Evolutionary conservation across 2,888 invertebrate species (phyloP).

Genomic region (Chymomyza amoena): DNA sequence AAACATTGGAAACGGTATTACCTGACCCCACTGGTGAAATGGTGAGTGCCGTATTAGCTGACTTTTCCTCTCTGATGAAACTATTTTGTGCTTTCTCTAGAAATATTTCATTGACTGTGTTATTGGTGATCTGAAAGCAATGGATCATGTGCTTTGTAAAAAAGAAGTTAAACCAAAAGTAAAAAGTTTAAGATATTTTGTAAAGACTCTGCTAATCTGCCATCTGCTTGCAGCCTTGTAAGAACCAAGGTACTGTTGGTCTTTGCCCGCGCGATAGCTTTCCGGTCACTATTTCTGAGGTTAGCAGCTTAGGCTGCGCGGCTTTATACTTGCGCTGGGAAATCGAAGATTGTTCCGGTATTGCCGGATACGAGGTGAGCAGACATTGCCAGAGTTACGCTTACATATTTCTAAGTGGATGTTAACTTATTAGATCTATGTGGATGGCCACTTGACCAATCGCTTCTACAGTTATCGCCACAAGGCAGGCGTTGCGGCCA

Average conservation of each 20-base stretch:
- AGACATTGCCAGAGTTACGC: not conserved
- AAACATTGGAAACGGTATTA: slow-evolving; percentile 38
- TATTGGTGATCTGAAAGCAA: slow-evolving; percentile 67
- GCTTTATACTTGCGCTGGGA: slow-evolving; percentile 75
- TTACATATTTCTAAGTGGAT: not conserved
- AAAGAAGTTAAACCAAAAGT: slow-evolving; percentile 52
- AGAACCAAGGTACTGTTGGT: slow-evolving; percentile 8
- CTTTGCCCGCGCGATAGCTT: slow-evolving; percentile 52
- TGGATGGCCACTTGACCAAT: slow-evolving; percentile 75
- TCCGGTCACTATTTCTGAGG: slow-evolving; percentile 70
- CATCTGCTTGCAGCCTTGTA: not conserved
- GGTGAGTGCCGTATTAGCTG: slow-evolving; percentile 27
- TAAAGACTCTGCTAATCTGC: slow-evolving; percentile 2
- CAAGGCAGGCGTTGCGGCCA: slow-evolving; percentile 71
- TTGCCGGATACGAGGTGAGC: slow-evolving; percentile 76
- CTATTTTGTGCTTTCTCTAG: slow-evolving; percentile 35
- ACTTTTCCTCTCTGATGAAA: not conserved
- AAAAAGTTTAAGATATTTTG: not conserved
- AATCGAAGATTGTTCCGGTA: slow-evolving; percentile 63
- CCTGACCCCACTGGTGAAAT: slow-evolving; percentile 55
- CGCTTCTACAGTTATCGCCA: slow-evolving; percentile 71
- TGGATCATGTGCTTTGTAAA: slow-evolving; percentile 64
- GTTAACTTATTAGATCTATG: slow-evolving; percentile 62
- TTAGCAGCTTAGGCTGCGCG: slow-evolving; percentile 63
- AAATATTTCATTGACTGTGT: slow-evolving; percentile 74